phyloP scores from a whole-genome alignment of 2,888 invertebrate species.

The Alviniconcha strummeri region DNA sequence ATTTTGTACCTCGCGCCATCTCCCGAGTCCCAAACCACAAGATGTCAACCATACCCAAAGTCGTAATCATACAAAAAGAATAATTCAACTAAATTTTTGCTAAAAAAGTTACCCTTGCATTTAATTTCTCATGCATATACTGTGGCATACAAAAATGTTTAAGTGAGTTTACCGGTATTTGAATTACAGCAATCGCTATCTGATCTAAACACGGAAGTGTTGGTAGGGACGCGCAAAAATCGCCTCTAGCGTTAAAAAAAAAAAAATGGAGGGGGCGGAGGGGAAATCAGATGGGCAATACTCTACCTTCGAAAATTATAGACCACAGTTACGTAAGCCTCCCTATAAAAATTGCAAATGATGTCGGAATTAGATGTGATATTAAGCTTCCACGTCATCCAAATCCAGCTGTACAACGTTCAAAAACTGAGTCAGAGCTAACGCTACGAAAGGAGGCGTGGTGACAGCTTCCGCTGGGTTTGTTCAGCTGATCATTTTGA shows the following conservation, averaged over 20 bases:
- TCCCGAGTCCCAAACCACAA: no score
- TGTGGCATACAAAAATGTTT: no score
- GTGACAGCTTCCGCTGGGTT: no score
- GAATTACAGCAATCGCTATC: background rate
- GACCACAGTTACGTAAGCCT: background rate
- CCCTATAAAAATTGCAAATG: background rate
- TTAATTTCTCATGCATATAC: no score
- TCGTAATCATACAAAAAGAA: no score
- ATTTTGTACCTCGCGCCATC: no score
- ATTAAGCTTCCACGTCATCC: background rate
- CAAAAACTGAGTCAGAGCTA: no score
- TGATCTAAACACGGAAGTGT: background rate
- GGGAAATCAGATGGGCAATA: background rate
- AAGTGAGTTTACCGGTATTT: background rate
- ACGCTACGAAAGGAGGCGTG: no score
- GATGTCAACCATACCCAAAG: no score
- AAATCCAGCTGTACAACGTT: background rate
- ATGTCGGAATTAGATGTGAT: background rate
- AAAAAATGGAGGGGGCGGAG: background rate
- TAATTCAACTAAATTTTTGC: no score
- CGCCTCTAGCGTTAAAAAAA: background rate
- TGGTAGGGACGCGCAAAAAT: background rate
- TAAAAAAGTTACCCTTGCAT: no score
- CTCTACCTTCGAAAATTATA: background rate
- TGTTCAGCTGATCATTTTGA: no score